These are phyloP conservation scores for Dryas iulia DNA, from an alignment of 1,140 invertebrate species.

Conservation along the genomic window DNA sequence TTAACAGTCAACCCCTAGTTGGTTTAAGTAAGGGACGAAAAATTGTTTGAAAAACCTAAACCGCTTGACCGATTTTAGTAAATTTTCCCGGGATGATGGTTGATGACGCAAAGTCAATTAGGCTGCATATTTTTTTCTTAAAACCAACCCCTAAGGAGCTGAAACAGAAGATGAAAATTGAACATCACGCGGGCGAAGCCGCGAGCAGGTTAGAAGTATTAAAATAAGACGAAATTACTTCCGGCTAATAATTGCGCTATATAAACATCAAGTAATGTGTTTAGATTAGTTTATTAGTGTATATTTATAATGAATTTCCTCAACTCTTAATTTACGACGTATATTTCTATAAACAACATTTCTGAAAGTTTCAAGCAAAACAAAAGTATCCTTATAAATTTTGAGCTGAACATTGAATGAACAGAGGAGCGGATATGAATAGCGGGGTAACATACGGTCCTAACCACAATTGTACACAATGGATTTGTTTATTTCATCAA, in stretches of 20 bases:
- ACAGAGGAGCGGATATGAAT: constrained; percentile 51
- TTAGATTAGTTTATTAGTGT: background rate
- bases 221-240: background rate
- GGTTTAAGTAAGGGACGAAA: too few relatives aligned
- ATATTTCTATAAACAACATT: too few relatives aligned
- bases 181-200: too few relatives aligned
- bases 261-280: background rate
- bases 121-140: too few relatives aligned
- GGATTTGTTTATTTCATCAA: constrained; percentile 70
- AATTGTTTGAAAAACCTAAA: too few relatives aligned
- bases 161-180: too few relatives aligned
- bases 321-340: background rate
- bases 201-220: too few relatives aligned
- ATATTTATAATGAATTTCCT: background rate
- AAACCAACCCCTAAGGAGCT: too few relatives aligned
- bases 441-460: constrained; percentile 58
- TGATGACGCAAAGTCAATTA: too few relatives aligned
- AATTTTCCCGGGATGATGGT: too few relatives aligned
- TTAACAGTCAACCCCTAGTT: too few relatives aligned
- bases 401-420: constrained; percentile 17
- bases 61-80: too few relatives aligned
- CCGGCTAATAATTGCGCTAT: background rate
- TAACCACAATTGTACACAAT: constrained; percentile 75
- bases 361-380: background rate
- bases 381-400: background rate